Base-by-base conservation (phyloP, 2,113 vertebrate species). In the Gobiocypris rarus region DNA sequence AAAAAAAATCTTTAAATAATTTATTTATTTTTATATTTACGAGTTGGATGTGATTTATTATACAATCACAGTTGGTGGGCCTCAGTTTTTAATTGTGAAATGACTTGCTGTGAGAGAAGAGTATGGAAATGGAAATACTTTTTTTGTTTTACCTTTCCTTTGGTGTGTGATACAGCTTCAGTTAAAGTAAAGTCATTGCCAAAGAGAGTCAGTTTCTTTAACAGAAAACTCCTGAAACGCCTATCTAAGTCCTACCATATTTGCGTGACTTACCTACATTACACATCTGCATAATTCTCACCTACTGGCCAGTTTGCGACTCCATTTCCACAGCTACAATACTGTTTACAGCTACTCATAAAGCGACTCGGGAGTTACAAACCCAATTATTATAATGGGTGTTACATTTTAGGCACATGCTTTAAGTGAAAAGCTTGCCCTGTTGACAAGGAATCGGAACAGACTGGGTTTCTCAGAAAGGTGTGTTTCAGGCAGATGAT, bases 121-220 rank as follows among this genome's bases (percentile, higher is more conserved):
- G 26, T 11, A 65, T 38, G 38, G 38, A 38, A 38, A 38, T 38
- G 38, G 6, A 38, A 85, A 86, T 71, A 86, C 86, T 59, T 65
- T 1, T 65, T 1, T 28, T 15, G 5, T 52, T 17, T 15, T 61
- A 1, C 13, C 59, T 28, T 61, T 63, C n/a, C n/a, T n/a, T n/a
- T n/a, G 14, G 24, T 28, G 24, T 63, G 1, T 63, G 1, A 6
- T 63, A 28, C 11, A 31, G 14, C 61, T 31, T 15, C 13, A 13
- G 15, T 26, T 63, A 28, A 63, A 15, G 26, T 4, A 5, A 63
- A 63, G 4, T 61, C 4, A 13, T 4, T 26, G 24, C 24, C 8
- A 58, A 58, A 58, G 56, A 3, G 3, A 58, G 54, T n/a, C 10
- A n/a, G 9, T 58, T 58, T 58, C 3, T 22, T n/a, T 22, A 58